Evolutionary conservation across 2,797 vertebrate species (phyloP).

Genomic region (Hyperoplus immaculatus): DNA sequence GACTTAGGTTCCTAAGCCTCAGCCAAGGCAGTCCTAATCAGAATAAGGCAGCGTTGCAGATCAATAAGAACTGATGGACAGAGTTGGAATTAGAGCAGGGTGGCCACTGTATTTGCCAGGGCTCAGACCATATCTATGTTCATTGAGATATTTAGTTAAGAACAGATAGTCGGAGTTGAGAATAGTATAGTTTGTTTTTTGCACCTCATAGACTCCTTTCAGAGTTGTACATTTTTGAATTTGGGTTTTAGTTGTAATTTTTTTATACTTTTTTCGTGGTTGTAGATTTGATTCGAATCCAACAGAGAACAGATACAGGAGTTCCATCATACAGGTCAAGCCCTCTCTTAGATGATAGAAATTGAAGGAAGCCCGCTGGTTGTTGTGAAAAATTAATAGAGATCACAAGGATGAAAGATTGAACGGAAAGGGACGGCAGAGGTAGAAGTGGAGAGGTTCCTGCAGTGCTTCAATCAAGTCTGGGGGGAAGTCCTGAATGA

Average conservation of each 20-base stretch:
- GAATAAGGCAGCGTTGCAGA: slow-evolving; percentile 37
- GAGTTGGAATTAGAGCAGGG: slow-evolving; percentile 22
- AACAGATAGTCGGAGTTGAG: slow-evolving; percentile 10
- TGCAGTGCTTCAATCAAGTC: slow-evolving; percentile 55
- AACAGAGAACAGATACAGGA: slow-evolving; percentile 56
- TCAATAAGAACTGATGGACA: slow-evolving; percentile 52
- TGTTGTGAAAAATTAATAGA: slow-evolving; percentile 63
- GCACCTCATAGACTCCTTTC: slow-evolving; percentile 1
- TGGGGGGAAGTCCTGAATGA: slow-evolving; percentile 61
- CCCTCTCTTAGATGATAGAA: slow-evolving; percentile 73
- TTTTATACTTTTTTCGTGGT: slow-evolving; percentile 24
- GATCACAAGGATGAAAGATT: slow-evolving; percentile 51
- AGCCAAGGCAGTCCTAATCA: slow-evolving; percentile 60
- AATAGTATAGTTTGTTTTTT: slow-evolving; percentile 5
- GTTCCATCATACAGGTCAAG: slow-evolving; percentile 62
- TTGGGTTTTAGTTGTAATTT: slow-evolving; percentile 1
- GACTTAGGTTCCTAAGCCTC: slow-evolving; percentile 79
- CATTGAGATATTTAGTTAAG: slow-evolving; percentile 19
- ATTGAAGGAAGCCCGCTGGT: slow-evolving; percentile 61
- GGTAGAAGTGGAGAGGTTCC: slow-evolving; percentile 38
- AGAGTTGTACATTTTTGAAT: slow-evolving; percentile 4
- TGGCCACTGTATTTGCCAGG: slow-evolving; percentile 12
- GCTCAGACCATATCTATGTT: slow-evolving; percentile 28
- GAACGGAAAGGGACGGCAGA: slow-evolving; percentile 15
- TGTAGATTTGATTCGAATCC: slow-evolving; percentile 58